Evolutionary conservation across 2,888 invertebrate genomes (phyloP).

Genomic region (Poecilobothrus nobilitatus): DNA sequence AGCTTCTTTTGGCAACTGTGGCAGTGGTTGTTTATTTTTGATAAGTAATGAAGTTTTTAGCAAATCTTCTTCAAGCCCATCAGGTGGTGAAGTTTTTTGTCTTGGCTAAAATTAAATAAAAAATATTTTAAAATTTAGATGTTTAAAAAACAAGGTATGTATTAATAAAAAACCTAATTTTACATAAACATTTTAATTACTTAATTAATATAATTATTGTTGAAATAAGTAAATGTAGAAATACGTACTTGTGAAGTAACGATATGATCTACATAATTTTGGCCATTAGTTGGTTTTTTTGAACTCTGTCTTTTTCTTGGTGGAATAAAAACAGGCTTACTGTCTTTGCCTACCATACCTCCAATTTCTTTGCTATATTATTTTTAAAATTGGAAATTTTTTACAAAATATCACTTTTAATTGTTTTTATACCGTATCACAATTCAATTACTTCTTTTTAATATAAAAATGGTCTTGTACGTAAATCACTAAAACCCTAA

Average conservation of each 20-base stretch:
- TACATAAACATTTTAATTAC: no score
- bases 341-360: conserved; percentile 39
- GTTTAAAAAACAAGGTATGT: conserved; percentile 9
- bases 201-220: no score
- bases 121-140: conserved; percentile 5
- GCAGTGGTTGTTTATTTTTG: conserved; percentile 45
- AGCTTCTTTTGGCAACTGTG: conserved; percentile 35
- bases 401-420: conserved; percentile 5
- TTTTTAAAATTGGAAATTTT: conserved; percentile 13
- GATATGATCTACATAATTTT: conserved; percentile 55
- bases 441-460: background rate
- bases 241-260: conserved; percentile 51
- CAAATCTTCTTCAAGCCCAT: conserved; percentile 39
- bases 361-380: background rate
- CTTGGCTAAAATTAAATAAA: conserved; percentile 31
- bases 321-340: conserved; percentile 51
- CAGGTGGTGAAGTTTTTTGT: conserved; percentile 40
- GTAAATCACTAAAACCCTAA: background rate
- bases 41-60: conserved; percentile 40
- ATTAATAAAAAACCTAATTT: no score
- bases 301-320: conserved; percentile 51
- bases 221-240: conserved; percentile 2
- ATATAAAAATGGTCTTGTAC: background rate
- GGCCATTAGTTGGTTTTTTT: conserved; percentile 48
- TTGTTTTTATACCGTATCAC: background rate